Conservation (phyloP, 2,797 vertebrate species). For the Cyclura pinguis region DNA sequence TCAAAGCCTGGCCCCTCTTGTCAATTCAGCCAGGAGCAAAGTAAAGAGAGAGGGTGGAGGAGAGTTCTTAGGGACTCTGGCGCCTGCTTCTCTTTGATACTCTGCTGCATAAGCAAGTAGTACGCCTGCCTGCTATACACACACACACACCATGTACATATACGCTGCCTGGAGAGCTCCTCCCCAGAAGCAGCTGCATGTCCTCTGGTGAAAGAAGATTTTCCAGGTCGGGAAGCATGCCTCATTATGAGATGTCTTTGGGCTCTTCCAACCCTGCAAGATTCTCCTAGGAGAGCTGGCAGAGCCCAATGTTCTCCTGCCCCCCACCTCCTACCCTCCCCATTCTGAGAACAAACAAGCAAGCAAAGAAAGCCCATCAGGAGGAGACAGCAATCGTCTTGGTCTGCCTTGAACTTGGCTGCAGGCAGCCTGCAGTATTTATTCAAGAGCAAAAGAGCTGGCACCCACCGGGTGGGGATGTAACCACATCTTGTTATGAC, state of each 20-base stretch:
- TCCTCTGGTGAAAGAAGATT: neutral
- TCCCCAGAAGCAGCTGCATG: neutral
- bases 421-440: neutral
- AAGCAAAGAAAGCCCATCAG: neutral
- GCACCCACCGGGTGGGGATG: neutral
- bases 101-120: neutral
- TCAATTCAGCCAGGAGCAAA: neutral
- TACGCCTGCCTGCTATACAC: neutral
- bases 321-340: neutral
- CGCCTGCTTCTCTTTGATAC: neutral
- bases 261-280: neutral
- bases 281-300: neutral
- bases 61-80: neutral
- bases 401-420: neutral
- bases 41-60: neutral
- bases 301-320: neutral
- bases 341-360: neutral
- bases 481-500: slow-evolving; percentile 34
- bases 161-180: neutral
- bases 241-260: slow-evolving; percentile 4
- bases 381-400: neutral
- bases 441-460: neutral
- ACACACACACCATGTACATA: neutral
- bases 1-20: neutral
- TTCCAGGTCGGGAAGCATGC: slow-evolving; percentile 3